These are phyloP conservation scores for Chamaea fasciata DNA, from an alignment of 2,113 vertebrate genomes.

Conservation along the genomic window DNA sequence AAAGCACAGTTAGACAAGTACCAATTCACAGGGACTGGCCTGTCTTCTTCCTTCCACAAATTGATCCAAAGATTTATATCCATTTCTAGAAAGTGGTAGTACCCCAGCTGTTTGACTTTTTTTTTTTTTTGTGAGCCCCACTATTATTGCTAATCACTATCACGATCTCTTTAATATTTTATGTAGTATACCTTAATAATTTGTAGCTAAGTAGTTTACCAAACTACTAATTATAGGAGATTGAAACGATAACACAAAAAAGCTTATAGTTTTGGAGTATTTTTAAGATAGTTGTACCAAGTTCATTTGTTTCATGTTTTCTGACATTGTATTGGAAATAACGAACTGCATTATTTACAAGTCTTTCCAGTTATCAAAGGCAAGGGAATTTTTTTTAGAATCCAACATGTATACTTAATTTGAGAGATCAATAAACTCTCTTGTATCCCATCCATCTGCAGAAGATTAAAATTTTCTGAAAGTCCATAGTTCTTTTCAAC, in stretches of 20 bases:
- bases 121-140: accelerated
- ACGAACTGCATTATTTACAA: not conserved
- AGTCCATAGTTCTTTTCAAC: not conserved
- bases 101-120: not conserved
- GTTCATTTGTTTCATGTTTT: not conserved
- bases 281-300: not conserved
- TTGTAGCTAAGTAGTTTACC: not conserved
- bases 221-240: not conserved
- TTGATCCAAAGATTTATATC: not conserved
- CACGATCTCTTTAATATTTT: not conserved
- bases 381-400: not conserved
- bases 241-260: not conserved
- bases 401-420: not conserved
- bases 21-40: not conserved
- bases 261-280: accelerated
- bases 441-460: not conserved
- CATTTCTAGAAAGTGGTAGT: not conserved
- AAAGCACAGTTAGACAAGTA: not conserved
- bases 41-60: not conserved
- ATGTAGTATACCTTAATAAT: not conserved
- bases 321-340: not conserved
- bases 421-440: not conserved
- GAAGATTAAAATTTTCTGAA: not conserved
- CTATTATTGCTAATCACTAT: not conserved
- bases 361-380: not conserved